Base-by-base conservation (phyloP, 2,113 vertebrate genomes). In the Dunckerocampus dactyliophorus region DNA sequence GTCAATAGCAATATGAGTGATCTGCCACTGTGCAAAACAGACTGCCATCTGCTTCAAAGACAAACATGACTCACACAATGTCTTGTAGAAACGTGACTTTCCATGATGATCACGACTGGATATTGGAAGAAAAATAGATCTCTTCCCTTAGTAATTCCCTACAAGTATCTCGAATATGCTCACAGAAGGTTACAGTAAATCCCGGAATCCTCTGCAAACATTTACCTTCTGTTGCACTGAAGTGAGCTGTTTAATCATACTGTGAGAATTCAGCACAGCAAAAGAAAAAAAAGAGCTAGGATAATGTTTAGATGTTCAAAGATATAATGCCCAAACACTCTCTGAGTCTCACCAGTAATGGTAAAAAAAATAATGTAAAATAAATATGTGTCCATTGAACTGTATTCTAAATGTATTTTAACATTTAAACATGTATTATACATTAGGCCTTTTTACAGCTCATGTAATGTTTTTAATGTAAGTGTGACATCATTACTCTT, bases 11-110 rank as follows among this genome's bases (percentile, higher is more conserved):
- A 64, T 57, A 74, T 76, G 72, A 86, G 60, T 81, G 66, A 83
- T 83, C 71, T 67, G 73, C 78, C 77, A 75, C 69, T 42, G 60
- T 62, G 70, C 50, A 83, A 79, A 85, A 81, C 78, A 83, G 72
- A 76, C 55, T 14, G 58, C 81, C 84, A 87, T 86, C 84, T 87
- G 86, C 75, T 64, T 54, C 53, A 59, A 62, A 47, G 61, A 79
- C 65, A 62, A 73, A 63, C 65, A 56, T 56, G 63, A 22, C 43
- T 19, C 14, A 69, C 37, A 21, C 50, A 64, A 69, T 52, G 43
- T 53, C 55, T 10, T 12, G 50, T 24, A 54, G 49, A 62, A 74
- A 66, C 22, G 45, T 69, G 22, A 54, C 46, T 64, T n/a, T 47
- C 20, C 9, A 11, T 66, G 31, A 8, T 66, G 28, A 56, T 57